These are phyloP conservation scores for Tragulus kanchil DNA, from an alignment of 2,113 vertebrate genomes.

Conservation along the genomic window DNA sequence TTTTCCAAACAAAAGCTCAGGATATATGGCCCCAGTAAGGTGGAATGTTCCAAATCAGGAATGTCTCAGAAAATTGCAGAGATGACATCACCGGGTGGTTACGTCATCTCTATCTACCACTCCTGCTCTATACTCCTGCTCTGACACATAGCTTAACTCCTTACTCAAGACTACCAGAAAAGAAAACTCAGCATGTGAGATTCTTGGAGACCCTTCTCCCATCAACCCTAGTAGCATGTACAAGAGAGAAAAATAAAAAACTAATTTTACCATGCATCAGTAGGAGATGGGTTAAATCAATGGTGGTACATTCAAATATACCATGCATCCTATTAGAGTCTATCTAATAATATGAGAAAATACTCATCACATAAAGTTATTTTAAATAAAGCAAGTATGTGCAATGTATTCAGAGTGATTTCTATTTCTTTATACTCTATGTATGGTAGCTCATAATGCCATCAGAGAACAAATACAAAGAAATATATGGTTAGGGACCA, in stretches of 20 bases:
- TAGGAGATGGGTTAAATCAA: not conserved
- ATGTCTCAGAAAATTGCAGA: constrained; percentile 51
- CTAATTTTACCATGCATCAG: not conserved
- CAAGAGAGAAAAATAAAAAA: not conserved
- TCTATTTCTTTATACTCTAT: not conserved
- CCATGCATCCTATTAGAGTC: not conserved
- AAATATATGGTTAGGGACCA: not conserved
- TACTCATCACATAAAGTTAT: not conserved
- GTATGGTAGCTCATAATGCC: not conserved
- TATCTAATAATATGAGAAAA: not conserved
- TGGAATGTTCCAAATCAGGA: constrained; percentile 54
- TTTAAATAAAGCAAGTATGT: not conserved
- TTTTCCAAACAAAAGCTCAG: constrained; percentile 56
- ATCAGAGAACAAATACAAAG: not conserved
- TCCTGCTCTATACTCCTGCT: not conserved
- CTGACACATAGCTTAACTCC: not conserved
- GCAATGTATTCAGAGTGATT: not conserved
- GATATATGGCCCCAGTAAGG: not conserved
- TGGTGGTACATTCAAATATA: not conserved
- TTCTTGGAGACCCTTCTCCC: not conserved
- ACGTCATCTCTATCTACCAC: not conserved
- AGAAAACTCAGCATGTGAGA: not conserved
- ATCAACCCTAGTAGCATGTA: not conserved
- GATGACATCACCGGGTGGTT: constrained; percentile 53
- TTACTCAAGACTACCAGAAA: constrained; percentile 30